Conservation (phyloP, 2,113 vertebrate species). For the Athene cunicularia region DNA sequence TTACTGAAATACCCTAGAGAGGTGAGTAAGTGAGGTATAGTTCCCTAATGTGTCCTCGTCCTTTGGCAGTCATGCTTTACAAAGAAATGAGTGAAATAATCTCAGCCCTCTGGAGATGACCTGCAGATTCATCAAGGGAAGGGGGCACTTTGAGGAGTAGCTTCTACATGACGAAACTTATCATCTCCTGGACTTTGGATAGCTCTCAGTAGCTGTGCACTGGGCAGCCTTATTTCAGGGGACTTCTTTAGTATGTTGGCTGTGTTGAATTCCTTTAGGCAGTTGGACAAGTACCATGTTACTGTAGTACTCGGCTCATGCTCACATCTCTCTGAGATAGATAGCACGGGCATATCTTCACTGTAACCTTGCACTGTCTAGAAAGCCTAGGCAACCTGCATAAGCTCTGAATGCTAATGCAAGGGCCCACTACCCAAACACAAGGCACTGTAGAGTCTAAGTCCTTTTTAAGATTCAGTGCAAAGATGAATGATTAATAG, state of each 20-base stretch:
- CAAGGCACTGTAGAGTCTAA: background rate
- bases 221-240: background rate
- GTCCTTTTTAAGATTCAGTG: background rate
- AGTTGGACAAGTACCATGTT: background rate
- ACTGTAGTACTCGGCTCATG: background rate
- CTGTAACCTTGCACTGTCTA: background rate
- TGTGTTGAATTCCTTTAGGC: background rate
- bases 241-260: background rate
- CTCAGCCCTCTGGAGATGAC: background rate
- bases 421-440: background rate
- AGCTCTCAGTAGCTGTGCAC: background rate
- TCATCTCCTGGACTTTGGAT: background rate
- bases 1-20: background rate
- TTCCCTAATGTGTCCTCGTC: background rate
- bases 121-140: background rate
- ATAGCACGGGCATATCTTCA: accelerated
- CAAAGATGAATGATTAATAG: background rate
- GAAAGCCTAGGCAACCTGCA: background rate
- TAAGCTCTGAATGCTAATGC: background rate
- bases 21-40: background rate
- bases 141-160: background rate
- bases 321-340: background rate
- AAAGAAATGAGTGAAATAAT: background rate
- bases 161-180: background rate
- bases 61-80: background rate